Conservation (phyloP, 2,797 vertebrate species). For the Allobates femoralis region DNA sequence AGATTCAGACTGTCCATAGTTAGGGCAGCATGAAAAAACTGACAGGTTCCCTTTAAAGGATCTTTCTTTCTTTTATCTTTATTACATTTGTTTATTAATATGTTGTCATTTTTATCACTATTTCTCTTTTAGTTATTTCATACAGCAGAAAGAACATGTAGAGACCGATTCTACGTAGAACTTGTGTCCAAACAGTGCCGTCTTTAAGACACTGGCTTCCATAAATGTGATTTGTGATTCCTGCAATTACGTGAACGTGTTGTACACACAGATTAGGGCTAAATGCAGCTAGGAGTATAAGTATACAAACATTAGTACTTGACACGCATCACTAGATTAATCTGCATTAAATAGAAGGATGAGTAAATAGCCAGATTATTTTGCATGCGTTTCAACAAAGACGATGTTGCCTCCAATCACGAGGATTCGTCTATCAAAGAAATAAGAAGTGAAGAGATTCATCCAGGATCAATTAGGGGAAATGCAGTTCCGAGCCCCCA, state of each 20-base stretch:
- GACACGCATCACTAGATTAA: conserved; percentile 41
- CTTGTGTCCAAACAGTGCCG: neutral
- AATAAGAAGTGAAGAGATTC: neutral
- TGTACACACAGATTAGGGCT: conserved; percentile 48
- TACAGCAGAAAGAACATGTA: neutral
- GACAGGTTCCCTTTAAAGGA: too few relatives aligned
- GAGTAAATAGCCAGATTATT: conserved; percentile 30
- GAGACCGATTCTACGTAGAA: neutral
- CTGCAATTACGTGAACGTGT: conserved; percentile 11
- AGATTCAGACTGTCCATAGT: too few relatives aligned
- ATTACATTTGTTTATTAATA: neutral
- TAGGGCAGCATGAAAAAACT: too few relatives aligned
- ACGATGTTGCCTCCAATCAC: neutral
- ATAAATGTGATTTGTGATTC: conserved; percentile 38
- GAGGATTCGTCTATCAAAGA: conserved; percentile 1
- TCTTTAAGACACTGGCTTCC: neutral
- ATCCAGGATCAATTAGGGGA: conserved; percentile 47
- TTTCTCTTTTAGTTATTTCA: neutral
- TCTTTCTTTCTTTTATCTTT: too few relatives aligned
- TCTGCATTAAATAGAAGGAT: conserved; percentile 22
- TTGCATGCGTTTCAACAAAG: conserved; percentile 25
- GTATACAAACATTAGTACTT: conserved; percentile 45
- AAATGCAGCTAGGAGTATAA: conserved; percentile 28
- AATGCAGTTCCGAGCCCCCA: neutral
- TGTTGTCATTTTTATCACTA: neutral